Percentiles rank a stretch among this genome's conserved stretches.
Conservation (phyloP, 2,888 invertebrate genomes). For the Drepana falcataria region DNA sequence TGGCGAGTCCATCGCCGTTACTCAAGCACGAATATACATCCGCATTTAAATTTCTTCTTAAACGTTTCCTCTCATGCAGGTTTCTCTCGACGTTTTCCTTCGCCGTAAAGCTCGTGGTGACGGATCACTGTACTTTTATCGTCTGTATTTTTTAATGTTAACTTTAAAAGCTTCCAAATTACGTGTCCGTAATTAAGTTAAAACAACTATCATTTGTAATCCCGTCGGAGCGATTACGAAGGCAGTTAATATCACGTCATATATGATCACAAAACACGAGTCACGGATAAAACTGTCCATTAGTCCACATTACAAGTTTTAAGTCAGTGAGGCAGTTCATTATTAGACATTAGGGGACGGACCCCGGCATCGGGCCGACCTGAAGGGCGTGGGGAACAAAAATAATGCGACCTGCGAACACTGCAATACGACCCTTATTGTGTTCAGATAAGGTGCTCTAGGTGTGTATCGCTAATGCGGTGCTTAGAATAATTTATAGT, state of each 20-base stretch:
- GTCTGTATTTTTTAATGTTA: too few relatives aligned
- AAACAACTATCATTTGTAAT: not conserved
- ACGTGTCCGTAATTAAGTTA: not conserved
- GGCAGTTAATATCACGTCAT: not conserved
- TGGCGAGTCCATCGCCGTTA: too few relatives aligned
- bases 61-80: too few relatives aligned
- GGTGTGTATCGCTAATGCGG: conserved; percentile 10
- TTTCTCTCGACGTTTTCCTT: too few relatives aligned
- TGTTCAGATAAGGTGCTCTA: conserved; percentile 5
- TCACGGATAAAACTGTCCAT: conserved; percentile 34
- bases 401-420: not conserved
- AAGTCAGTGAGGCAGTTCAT: conserved; percentile 47
- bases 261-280: conserved; percentile 11
- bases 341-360: conserved; percentile 47
- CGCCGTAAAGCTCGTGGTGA: too few relatives aligned
- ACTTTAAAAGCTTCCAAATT: too few relatives aligned
- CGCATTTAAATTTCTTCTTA: too few relatives aligned
- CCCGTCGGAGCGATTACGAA: not conserved
- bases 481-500: conserved; percentile 61
- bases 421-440: conserved; percentile 11
- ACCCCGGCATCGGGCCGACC: conserved; percentile 10
- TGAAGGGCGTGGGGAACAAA: not conserved
- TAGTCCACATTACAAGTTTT: conserved; percentile 43
- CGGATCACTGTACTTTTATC: too few relatives aligned
- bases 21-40: too few relatives aligned